Base-by-base conservation (phyloP, 2,113 vertebrate species). In the Cyphomyrus plagiostoma region DNA sequence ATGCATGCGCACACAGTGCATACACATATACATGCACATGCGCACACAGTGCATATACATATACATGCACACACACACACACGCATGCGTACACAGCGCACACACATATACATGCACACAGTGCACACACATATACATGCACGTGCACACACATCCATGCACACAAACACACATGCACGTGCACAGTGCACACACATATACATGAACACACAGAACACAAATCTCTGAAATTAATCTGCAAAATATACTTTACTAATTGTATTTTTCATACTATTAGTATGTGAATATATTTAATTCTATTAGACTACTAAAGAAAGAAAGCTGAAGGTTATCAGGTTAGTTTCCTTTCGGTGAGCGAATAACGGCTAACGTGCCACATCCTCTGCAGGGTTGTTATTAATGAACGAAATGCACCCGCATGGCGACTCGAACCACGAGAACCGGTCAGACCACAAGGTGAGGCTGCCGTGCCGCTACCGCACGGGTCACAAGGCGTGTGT, bases 391-490 rank as follows among this genome's bases (percentile, higher is more conserved):
- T 96, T 95, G 94, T 96, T 95, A 42, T 94, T 97, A 53, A 96
- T 97, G 86, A 94, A 92, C 74, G 97, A 98, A 87, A 93, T 96
- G 42, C 95, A 97, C 86, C 97, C 97, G 13, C 90, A 96, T 26
- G 92, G 95, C 30, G 92, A 96, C 92, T 92, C 92, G 84, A 95
- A 95, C 90, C 94, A 91, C 0, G 95, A 93, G 39, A 94, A 93
- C 42, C 94, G 96, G 89, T 93, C 95, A 91, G 97, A 97, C 91
- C 96, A 97, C 90, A 96, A 95, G 95, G 98, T 99, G 93, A 95
- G 97, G 8, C 48, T 2, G 15, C 45, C 2, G 11, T 26, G 15
- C 8, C 2, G 7, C 21, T 23, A 23, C 7, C 5, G 6, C 53
- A 2, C 0, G 21, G 23, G 21, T 9, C 49, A 26, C 21, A 39